Conservation (phyloP, 2,888 invertebrate species). For the Oligia strigilis region DNA sequence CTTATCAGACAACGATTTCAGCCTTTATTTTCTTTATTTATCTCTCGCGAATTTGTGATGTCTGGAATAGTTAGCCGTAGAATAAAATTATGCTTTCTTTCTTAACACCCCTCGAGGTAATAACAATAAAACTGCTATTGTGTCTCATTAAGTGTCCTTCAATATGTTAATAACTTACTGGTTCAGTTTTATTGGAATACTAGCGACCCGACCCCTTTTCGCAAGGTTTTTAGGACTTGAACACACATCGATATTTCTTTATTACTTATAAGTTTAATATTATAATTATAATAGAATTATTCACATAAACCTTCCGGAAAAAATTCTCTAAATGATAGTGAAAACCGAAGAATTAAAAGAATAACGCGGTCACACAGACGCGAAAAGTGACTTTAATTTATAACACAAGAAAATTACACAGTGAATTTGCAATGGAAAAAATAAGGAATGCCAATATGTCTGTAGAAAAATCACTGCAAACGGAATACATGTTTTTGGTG, state of each 20-base stretch:
- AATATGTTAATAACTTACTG: background rate
- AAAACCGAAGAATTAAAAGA: background rate
- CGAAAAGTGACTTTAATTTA: background rate
- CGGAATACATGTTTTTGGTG: conserved; percentile 28
- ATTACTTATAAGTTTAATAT: background rate
- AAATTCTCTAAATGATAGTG: background rate
- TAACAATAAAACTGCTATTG: too few relatives aligned
- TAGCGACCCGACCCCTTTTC: too few relatives aligned
- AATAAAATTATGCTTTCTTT: background rate
- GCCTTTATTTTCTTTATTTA: background rate
- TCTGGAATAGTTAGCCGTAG: background rate
- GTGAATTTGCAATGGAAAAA: background rate
- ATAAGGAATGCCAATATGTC: background rate
- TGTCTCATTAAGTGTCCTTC: too few relatives aligned
- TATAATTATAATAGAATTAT: background rate
- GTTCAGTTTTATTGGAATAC: background rate
- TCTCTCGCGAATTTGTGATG: background rate
- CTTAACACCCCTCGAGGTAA: too few relatives aligned
- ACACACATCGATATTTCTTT: background rate
- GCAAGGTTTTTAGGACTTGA: background rate
- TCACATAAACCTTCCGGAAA: background rate
- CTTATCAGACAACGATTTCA: background rate
- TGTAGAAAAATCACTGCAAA: background rate
- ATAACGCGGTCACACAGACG: background rate
- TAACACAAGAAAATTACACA: background rate